A percentile compares a stretch with the other conserved stretches of the same genome.
phyloP scores from a whole-genome alignment of 2,113 vertebrate species.

The Nannospalax galili region DNA sequence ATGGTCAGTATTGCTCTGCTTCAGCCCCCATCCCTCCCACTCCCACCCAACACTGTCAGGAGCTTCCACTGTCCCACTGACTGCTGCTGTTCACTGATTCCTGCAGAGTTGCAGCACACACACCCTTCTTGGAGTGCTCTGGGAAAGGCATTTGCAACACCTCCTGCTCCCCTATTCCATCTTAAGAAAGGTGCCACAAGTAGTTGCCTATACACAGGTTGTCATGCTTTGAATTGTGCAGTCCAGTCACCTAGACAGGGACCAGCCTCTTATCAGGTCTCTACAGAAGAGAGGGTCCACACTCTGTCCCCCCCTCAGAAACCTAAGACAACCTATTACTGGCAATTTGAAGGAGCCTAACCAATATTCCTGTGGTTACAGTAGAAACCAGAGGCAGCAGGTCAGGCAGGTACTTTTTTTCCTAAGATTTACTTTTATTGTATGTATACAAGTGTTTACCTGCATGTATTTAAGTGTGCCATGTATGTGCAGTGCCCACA shows the following conservation, averaged over 20 bases:
- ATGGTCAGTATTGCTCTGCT: too few relatives aligned
- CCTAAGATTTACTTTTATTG: too few relatives aligned
- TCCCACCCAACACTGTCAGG: neutral
- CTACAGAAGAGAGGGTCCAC: neutral
- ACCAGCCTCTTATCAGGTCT: neutral
- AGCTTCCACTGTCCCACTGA: neutral
- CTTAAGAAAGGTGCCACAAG: neutral
- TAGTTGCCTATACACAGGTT: neutral
- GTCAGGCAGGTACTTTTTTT: neutral
- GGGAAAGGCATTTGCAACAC: neutral
- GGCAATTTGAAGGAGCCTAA: neutral
- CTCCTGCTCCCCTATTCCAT: neutral
- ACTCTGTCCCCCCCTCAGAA: neutral
- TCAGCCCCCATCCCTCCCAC: too few relatives aligned
- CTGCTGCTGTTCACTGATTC: neutral
- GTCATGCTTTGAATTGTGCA: neutral
- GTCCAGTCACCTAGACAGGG: neutral
- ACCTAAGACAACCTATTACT: neutral
- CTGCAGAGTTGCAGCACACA: neutral
- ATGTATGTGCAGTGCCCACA: too few relatives aligned
- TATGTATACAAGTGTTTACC: too few relatives aligned
- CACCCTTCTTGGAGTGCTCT: neutral
- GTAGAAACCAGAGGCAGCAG: neutral
- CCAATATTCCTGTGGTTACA: neutral
- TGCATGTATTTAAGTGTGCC: too few relatives aligned